Conservation (phyloP, 2,797 vertebrate species). For the Crocodylus rhombifer region DNA sequence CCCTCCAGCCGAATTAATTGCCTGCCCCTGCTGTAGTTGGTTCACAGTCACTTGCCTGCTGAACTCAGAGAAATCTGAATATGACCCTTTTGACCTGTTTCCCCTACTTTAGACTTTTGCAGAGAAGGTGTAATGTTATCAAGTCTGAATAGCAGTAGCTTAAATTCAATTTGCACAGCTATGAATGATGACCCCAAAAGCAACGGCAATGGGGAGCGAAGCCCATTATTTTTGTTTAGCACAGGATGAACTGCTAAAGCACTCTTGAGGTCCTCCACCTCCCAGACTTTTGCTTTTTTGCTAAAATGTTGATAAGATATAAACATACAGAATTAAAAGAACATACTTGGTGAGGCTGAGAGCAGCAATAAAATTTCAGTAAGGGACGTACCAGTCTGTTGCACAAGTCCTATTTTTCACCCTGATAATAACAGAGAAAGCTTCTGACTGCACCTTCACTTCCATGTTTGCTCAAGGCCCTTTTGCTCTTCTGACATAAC, state of each 20-base stretch:
- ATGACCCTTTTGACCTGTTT: constrained; percentile 49
- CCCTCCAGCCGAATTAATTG: too few species aligned
- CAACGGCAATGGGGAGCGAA: background rate
- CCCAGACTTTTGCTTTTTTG: background rate
- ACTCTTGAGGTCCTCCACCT: background rate
- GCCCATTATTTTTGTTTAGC: too few species aligned
- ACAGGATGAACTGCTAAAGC: background rate
- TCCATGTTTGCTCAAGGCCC: background rate
- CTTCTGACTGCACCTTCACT: background rate
- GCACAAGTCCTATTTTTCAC: background rate
- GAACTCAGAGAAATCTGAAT: constrained; percentile 47
- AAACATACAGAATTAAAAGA: constrained; percentile 25
- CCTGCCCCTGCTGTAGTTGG: background rate
- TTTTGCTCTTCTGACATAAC: background rate
- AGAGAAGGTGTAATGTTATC: constrained; percentile 40
- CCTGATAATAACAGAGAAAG: background rate
- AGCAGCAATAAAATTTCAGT: background rate
- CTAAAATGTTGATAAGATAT: background rate
- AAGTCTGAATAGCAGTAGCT: constrained; percentile 43
- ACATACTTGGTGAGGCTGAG: constrained; percentile 34
- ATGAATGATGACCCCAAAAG: constrained; percentile 22
- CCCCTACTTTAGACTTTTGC: constrained; percentile 23
- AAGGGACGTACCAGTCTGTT: background rate
- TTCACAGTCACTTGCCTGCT: constrained; percentile 42
- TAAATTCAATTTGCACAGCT: constrained; percentile 13